These are phyloP conservation scores for Tupiocoris notatus DNA, from an alignment of 2,888 invertebrate species.

Conservation along the genomic window DNA sequence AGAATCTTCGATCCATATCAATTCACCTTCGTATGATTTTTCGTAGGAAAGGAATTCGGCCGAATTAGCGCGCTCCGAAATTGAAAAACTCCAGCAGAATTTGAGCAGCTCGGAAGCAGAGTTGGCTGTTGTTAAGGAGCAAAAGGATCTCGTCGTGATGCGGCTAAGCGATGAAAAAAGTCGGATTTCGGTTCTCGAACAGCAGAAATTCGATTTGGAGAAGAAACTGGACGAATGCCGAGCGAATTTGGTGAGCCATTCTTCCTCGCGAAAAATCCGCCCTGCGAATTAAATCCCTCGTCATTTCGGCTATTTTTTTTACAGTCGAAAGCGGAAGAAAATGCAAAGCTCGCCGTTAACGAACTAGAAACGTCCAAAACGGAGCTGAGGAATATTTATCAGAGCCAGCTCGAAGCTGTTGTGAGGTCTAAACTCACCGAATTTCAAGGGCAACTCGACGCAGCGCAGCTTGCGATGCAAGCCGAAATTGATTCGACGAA, in stretches of 20 bases:
- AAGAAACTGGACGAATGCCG: conserved; percentile 57
- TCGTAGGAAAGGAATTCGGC: conserved; percentile 50
- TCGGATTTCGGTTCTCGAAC: conserved; percentile 58
- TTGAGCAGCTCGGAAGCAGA: conserved; percentile 54
- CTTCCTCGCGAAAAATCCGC: too few relatives aligned
- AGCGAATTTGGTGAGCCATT: neutral
- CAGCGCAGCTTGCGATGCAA: conserved; percentile 65
- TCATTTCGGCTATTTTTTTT: conserved; percentile 43
- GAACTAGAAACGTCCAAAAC: conserved; percentile 64
- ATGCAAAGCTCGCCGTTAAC: conserved; percentile 54
- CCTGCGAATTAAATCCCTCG: too few relatives aligned
- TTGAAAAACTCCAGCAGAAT: conserved; percentile 50
- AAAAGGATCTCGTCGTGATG: conserved; percentile 58
- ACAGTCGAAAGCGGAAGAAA: conserved; percentile 56
- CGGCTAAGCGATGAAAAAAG: conserved; percentile 59
- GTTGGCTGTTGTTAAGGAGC: conserved; percentile 55
- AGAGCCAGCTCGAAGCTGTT: conserved; percentile 75
- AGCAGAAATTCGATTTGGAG: conserved; percentile 60
- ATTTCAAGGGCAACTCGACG: conserved; percentile 72
- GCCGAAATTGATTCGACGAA: conserved; percentile 59
- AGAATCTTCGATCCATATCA: too few relatives aligned
- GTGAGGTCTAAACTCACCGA: conserved; percentile 74
- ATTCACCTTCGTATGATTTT: neutral
- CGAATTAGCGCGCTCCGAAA: conserved; percentile 50
- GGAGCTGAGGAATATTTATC: conserved; percentile 72